Base-by-base conservation (phyloP, 2,888 invertebrate genomes). In the Phyllotreta cruciferae region DNA sequence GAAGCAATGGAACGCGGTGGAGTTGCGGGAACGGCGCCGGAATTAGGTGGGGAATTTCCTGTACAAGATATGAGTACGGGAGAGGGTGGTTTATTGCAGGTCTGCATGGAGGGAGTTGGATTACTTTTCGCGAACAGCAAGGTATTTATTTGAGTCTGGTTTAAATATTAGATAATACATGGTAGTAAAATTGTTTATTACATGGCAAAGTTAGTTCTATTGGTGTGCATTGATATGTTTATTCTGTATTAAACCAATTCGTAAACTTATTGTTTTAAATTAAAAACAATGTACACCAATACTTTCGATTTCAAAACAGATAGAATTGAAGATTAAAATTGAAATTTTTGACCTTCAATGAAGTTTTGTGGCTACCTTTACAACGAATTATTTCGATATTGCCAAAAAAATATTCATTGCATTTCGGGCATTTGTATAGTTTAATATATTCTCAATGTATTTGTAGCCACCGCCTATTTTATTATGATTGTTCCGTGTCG, bases 91-190 rank as follows among this genome's bases (percentile, higher is more conserved):
- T 88, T 99, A 62, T 89, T 99, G 75, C 94, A 94, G 87, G 98
- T 98, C 81, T 98, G 98, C 88, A 96, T 99, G 90, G 98, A 99
- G 84, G 99, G 99, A 78, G 97, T 99, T 77, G 97, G 97, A 75
- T 90, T 99, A 74, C 92, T 98, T 77, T 98, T 99, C 86, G 97
- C 96, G 76, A 96, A 97, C 83, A 97, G 97, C 90, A 98, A 99
- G 96, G 98, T 98, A 90, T 44, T 53, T 56, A 35, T 50, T 49
- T 9, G 24, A 24, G 24, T 24, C 24, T 24, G n/a, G 36, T 55
- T 62, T 37, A 8, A 41, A 38, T 39, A 45, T 34, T 38, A 7
- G 10, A 35, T 0, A 54, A 24, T 58, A 42, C 39, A 52, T 38
- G 45, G 52, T 61, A 5, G 54, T 63, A 58, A 58, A 11, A 52